These are phyloP conservation scores for Acronicta psi DNA, from an alignment of 2,888 invertebrate genomes.

Conservation along the genomic window DNA sequence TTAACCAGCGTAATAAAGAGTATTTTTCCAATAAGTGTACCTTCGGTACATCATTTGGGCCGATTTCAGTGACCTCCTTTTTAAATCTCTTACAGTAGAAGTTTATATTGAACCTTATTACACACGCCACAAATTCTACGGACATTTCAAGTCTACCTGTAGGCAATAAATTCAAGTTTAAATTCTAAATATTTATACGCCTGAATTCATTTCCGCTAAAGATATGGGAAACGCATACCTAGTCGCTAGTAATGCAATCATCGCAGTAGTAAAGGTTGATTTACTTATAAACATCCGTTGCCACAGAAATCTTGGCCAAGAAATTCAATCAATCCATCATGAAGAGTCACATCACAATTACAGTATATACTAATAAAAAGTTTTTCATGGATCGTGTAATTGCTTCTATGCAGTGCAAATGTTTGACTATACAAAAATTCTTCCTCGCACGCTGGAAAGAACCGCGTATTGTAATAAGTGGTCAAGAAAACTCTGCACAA, in stretches of 20 bases:
- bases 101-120: too few relatives aligned
- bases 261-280: conserved; percentile 42
- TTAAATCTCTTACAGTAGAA: too few relatives aligned
- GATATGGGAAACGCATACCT: conserved; percentile 22
- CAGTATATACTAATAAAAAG: not conserved
- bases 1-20: too few relatives aligned
- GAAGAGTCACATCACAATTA: conserved; percentile 4
- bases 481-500: too few relatives aligned
- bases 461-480: too few relatives aligned
- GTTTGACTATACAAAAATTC: too few relatives aligned
- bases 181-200: conserved; percentile 49
- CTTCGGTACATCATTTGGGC: too few relatives aligned
- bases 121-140: conserved; percentile 10
- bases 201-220: conserved; percentile 38
- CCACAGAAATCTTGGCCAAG: conserved; percentile 16
- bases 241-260: conserved; percentile 26
- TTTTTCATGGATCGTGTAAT: not conserved
- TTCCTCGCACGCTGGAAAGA: too few relatives aligned
- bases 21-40: too few relatives aligned
- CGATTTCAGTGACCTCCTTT: too few relatives aligned
- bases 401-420: conserved; percentile 1
- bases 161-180: conserved; percentile 28
- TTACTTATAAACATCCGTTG: conserved; percentile 43
- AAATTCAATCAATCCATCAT: not conserved
- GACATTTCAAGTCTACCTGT: conserved; percentile 1